Evolutionary conservation across 1,140 invertebrate genomes (phyloP).

Genomic region (Nebria ingens): DNA sequence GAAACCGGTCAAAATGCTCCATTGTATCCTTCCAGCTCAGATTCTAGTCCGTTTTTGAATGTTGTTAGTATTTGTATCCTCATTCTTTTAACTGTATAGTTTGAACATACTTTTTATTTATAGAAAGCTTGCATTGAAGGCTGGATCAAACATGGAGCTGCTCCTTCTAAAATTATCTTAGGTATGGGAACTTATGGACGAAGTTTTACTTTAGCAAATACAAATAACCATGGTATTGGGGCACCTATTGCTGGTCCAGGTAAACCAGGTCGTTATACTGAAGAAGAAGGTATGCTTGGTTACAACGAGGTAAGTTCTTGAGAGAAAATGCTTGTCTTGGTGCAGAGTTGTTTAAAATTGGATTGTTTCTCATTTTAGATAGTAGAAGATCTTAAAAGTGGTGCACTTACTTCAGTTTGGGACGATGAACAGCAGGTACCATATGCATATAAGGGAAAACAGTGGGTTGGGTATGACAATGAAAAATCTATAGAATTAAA

Average conservation of each 20-base stretch:
- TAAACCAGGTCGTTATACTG: slow-evolving; percentile 57
- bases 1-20: slow-evolving; percentile 45
- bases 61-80: slow-evolving; percentile 26
- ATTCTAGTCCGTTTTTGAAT: slow-evolving; percentile 35
- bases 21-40: slow-evolving; percentile 33
- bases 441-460: slow-evolving; percentile 48
- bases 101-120: not conserved
- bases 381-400: slow-evolving; percentile 26
- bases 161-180: slow-evolving; percentile 48
- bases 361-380: slow-evolving; percentile 24
- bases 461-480: slow-evolving; percentile 73
- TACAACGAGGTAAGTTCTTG: slow-evolving; percentile 64
- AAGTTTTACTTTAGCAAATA: slow-evolving; percentile 44
- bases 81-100: not conserved
- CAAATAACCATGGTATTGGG: slow-evolving; percentile 38
- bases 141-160: slow-evolving; percentile 34
- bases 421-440: slow-evolving; percentile 46
- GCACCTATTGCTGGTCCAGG: slow-evolving; percentile 41
- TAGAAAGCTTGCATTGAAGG: slow-evolving; percentile 28
- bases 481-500: slow-evolving; percentile 41
- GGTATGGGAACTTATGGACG: slow-evolving; percentile 57
- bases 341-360: not conserved
- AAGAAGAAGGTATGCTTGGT: slow-evolving; percentile 54
- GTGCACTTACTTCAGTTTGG: slow-evolving; percentile 39
- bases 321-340: too few relatives aligned